phyloP scores from a whole-genome alignment of 2,888 invertebrate genomes.

The Dilophus febrilis region DNA sequence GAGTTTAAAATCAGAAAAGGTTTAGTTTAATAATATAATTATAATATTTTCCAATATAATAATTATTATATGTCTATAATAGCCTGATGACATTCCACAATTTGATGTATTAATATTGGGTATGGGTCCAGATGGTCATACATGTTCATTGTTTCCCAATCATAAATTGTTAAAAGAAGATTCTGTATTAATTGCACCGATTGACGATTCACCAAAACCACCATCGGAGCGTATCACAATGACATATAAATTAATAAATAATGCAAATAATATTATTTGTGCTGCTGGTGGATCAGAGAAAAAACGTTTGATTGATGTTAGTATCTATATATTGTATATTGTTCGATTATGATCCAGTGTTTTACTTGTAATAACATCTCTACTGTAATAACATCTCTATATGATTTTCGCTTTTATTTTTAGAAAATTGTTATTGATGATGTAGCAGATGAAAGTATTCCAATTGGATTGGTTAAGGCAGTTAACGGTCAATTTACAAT shows the following conservation, averaged over 20 bases:
- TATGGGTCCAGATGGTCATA: conserved; percentile 97
- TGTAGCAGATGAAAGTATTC: too few relatives aligned
- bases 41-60: background rate
- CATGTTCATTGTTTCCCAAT: conserved; percentile 88
- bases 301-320: too few relatives aligned
- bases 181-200: conserved; percentile 55
- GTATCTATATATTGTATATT: too few relatives aligned
- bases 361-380: too few relatives aligned
- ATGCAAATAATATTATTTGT: conserved; percentile 67
- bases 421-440: too few relatives aligned
- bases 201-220: conserved; percentile 91
- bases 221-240: conserved; percentile 81
- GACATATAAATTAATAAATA: conserved; percentile 79
- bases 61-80: conserved; percentile 11
- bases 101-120: conserved; percentile 87
- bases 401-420: too few relatives aligned
- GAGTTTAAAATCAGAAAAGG: conserved; percentile 14
- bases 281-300: conserved; percentile 71
- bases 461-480: too few relatives aligned
- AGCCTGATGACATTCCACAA: conserved; percentile 38
- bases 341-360: too few relatives aligned
- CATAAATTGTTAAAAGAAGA: conserved; percentile 49
- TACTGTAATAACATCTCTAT: too few relatives aligned
- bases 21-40: background rate
- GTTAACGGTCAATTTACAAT: too few relatives aligned